Percentiles rank a stretch among this genome's conserved stretches.
Evolutionary conservation across 2,797 vertebrate species (phyloP).

Genomic region (Gambelia wislizenii): DNA sequence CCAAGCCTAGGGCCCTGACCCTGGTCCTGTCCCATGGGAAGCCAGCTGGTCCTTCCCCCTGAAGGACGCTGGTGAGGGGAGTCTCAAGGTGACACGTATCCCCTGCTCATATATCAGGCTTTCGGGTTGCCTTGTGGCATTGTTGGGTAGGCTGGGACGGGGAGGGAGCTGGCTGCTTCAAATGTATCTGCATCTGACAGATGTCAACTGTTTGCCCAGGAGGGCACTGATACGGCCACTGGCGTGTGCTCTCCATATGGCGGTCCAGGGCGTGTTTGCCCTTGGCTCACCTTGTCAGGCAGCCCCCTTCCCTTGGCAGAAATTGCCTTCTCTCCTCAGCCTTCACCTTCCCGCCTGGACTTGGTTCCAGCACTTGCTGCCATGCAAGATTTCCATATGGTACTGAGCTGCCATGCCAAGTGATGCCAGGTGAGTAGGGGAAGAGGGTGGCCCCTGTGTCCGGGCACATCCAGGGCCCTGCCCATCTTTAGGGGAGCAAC

Average conservation of each 20-base stretch:
- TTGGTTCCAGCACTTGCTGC: neutral
- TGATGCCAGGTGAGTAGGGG: neutral
- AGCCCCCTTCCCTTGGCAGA: neutral
- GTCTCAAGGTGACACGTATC: neutral
- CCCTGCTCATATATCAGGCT: too few species aligned
- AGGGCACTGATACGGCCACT: conserved; percentile 22
- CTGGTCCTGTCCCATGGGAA: conserved; percentile 51
- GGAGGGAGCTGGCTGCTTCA: neutral
- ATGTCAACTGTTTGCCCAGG: conserved; percentile 42
- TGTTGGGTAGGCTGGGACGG: neutral
- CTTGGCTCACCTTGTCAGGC: conserved; percentile 51
- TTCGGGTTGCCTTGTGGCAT: neutral
- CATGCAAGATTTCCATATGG: neutral
- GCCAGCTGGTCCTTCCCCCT: neutral
- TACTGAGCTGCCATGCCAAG: neutral
- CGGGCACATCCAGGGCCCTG: neutral
- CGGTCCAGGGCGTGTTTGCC: conserved; percentile 35
- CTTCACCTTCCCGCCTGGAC: neutral
- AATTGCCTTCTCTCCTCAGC: neutral
- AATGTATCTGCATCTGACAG: conserved; percentile 51
- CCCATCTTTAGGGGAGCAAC: too few species aligned
- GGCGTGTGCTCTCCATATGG: neutral
- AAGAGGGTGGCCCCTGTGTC: neutral
- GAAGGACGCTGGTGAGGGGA: neutral
- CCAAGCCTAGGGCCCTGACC: conserved; percentile 7